Evolutionary conservation across 1,140 invertebrate genomes (phyloP).

Genomic region (Papilio aristodemus): DNA sequence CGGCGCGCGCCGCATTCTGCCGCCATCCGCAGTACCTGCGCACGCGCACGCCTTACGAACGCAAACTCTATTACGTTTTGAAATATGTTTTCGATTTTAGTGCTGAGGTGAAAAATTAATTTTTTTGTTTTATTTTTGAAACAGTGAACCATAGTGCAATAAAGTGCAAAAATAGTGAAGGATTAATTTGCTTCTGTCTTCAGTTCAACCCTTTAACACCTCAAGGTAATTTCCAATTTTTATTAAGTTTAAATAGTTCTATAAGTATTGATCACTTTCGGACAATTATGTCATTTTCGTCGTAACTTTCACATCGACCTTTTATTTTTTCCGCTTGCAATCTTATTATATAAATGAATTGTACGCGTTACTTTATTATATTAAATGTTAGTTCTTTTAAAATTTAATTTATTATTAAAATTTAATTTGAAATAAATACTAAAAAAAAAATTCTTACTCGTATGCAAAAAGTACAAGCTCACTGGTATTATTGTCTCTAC

Average conservation of each 20-base stretch:
- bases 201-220: conserved; percentile 35
- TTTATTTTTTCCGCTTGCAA: conserved; percentile 10
- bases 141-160: conserved; percentile 38
- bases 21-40: conserved; percentile 56
- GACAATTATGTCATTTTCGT: conserved; percentile 22
- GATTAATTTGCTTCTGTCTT: conserved; percentile 48
- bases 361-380: not conserved
- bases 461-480: no score
- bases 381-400: not conserved
- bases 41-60: conserved; percentile 52
- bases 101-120: conserved; percentile 60
- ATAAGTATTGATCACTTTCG: not conserved
- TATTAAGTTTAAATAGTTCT: conserved; percentile 36
- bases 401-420: not conserved
- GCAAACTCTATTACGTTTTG: conserved; percentile 51
- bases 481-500: no score
- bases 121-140: conserved; percentile 32
- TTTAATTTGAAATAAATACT: no score
- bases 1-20: conserved; percentile 54
- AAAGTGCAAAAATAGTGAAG: conserved; percentile 52
- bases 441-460: no score
- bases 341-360: conserved; percentile 32
- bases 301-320: conserved; percentile 25
- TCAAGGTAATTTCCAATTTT: conserved; percentile 61
- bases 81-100: conserved; percentile 67